Conservation (phyloP, 2,113 vertebrate genomes). For the Pantherophis guttatus region DNA sequence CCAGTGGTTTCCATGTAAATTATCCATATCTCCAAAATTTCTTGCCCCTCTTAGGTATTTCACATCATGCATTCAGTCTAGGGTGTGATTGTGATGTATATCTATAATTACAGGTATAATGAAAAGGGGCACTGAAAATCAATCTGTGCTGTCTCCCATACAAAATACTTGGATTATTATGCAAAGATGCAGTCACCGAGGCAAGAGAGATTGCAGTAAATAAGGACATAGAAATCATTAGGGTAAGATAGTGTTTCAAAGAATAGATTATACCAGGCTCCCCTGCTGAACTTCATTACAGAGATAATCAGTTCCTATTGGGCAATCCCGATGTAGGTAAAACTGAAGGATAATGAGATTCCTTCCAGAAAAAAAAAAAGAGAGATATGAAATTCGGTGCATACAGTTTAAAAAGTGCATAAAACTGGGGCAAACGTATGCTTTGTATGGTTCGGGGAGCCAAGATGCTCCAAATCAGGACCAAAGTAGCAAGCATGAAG, state of each 20-base stretch:
- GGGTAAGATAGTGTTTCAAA: conserved; percentile 40
- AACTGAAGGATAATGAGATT: conserved; percentile 29
- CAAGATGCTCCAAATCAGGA: neutral
- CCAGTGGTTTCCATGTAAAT: neutral
- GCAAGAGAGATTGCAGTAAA: conserved; percentile 36
- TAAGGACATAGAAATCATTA: conserved; percentile 42
- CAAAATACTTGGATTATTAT: conserved; percentile 20
- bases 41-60: neutral
- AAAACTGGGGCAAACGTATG: neutral
- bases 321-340: conserved; percentile 15
- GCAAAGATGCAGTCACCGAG: conserved; percentile 32
- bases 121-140: conserved; percentile 8
- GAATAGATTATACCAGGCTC: conserved; percentile 24
- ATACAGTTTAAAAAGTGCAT: neutral
- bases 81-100: neutral
- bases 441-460: neutral
- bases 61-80: neutral
- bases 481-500: neutral
- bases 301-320: conserved; percentile 34
- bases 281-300: conserved; percentile 36
- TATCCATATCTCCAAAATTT: neutral
- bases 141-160: conserved; percentile 4
- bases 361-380: neutral
- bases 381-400: conserved; percentile 18
- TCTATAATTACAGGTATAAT: conserved; percentile 18